These are phyloP conservation scores for Ramphastos sulfuratus DNA, from an alignment of 2,113 vertebrate genomes.

Conservation along the genomic window DNA sequence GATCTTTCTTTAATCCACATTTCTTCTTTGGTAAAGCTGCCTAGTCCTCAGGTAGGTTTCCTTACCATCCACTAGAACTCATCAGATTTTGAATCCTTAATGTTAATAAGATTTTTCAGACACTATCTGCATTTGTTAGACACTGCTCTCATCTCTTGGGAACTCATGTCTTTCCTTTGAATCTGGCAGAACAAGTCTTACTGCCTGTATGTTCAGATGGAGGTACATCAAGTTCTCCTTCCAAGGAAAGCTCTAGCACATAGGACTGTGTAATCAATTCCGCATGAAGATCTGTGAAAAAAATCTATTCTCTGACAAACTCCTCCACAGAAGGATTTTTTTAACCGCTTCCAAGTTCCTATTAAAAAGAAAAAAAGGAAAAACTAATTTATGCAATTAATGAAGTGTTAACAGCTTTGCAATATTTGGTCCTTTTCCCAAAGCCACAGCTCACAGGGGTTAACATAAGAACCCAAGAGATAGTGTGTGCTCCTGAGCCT, in stretches of 20 bases:
- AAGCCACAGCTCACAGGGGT: background rate
- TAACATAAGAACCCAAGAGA: background rate
- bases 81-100: background rate
- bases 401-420: background rate
- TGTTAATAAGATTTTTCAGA: background rate
- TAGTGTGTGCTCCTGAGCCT: background rate
- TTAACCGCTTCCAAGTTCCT: background rate
- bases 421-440: constrained; percentile 10
- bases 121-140: background rate
- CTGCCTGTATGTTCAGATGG: background rate
- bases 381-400: background rate
- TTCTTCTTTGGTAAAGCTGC: background rate
- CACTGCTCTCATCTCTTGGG: background rate
- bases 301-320: background rate
- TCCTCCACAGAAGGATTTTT: background rate
- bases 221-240: constrained; percentile 36
- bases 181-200: constrained; percentile 8
- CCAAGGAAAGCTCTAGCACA: background rate
- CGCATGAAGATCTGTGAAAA: background rate
- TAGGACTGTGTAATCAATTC: background rate
- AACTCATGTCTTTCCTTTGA: background rate
- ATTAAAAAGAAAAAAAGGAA: background rate
- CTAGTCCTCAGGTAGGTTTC: background rate
- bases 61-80: background rate
- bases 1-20: background rate